These are phyloP conservation scores for Imbricaverruca yamaguchii DNA, from an alignment of 2,888 invertebrate species.

Conservation along the genomic window DNA sequence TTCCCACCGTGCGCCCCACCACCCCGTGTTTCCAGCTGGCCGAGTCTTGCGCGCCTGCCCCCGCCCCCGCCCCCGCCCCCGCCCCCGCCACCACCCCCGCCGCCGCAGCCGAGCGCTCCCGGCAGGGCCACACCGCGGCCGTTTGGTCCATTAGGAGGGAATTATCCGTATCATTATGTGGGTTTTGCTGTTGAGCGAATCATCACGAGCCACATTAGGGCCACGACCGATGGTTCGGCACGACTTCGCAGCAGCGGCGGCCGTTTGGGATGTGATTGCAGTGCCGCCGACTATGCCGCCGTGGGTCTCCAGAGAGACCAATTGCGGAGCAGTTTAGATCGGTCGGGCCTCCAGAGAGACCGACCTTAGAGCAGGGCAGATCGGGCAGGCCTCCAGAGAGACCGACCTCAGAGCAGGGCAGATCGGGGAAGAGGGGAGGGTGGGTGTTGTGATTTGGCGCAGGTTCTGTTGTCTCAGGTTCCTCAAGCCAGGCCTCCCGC, in stretches of 20 bases:
- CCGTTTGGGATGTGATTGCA: background rate
- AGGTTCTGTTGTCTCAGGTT: too few relatives aligned
- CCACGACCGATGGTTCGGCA: background rate
- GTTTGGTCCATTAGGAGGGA: background rate
- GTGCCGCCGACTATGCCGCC: background rate
- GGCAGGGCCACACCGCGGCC: background rate
- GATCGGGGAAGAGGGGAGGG: background rate
- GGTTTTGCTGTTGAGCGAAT: constrained; percentile 9
- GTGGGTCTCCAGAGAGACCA: too few relatives aligned
- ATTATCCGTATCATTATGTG: constrained; percentile 2
- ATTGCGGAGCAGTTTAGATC: too few relatives aligned
- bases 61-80: too few relatives aligned
- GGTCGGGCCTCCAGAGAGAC: too few relatives aligned
- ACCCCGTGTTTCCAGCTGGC: too few relatives aligned
- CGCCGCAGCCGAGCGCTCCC: background rate
- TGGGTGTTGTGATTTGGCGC: background rate
- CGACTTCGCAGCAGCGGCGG: background rate
- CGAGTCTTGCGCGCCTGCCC: too few relatives aligned
- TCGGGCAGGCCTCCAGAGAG: background rate
- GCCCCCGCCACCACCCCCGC: background rate
- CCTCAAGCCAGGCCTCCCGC: too few relatives aligned
- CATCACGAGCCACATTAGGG: constrained; percentile 6
- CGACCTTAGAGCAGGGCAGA: too few relatives aligned
- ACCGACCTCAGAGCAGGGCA: background rate
- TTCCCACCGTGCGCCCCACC: too few relatives aligned